phyloP scores from a whole-genome alignment of 2,113 vertebrate genomes.

The Eulemur macaco region DNA sequence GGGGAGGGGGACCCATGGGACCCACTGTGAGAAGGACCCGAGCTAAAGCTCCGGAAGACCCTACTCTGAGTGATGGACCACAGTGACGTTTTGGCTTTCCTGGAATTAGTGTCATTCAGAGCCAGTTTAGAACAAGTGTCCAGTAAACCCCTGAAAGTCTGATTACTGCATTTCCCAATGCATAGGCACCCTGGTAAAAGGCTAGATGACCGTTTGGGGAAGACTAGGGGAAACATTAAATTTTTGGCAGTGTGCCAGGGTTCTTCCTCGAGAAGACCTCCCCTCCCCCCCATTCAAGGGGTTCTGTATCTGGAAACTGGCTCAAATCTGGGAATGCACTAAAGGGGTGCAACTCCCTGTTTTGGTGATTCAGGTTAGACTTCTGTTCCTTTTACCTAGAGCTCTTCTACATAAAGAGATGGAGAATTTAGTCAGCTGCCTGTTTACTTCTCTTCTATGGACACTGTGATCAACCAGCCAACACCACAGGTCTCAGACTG shows the following conservation, averaged over 20 bases:
- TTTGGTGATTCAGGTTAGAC: neutral
- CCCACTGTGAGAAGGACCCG: neutral
- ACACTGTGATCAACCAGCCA: neutral
- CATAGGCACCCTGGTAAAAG: neutral
- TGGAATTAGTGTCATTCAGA: neutral
- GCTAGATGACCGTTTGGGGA: neutral
- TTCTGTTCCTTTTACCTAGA: neutral
- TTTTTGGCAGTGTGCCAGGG: neutral
- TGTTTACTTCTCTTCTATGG: neutral
- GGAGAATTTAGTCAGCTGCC: neutral
- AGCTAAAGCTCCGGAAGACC: neutral
- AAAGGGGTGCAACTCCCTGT: neutral
- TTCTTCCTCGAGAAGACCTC: neutral
- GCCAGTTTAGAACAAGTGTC: neutral
- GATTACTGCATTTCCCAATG: neutral
- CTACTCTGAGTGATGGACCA: fast-evolving
- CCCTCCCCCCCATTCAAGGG: neutral
- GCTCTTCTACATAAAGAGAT: neutral
- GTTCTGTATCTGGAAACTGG: neutral
- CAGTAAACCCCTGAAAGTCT: neutral
- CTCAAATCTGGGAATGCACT: neutral
- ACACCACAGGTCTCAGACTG: fast-evolving
- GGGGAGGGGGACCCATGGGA: fast-evolving
- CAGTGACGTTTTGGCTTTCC: too few species aligned
- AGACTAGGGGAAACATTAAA: neutral